A percentile compares a stretch with the other conserved stretches of the same genome.
Conservation (phyloP, 2,888 invertebrate genomes). For the Apodemia zela region DNA sequence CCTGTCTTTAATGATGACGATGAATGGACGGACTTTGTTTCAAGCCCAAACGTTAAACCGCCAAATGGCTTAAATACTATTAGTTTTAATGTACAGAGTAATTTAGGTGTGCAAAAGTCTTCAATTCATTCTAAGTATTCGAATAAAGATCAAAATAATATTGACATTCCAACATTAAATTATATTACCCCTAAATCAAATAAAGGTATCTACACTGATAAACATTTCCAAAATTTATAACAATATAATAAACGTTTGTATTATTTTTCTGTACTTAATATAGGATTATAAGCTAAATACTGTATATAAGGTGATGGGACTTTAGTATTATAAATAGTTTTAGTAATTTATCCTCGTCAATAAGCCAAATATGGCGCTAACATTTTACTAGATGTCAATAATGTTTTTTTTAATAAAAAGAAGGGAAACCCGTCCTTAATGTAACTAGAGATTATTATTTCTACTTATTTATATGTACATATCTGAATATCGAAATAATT, state of each 20-base stretch:
- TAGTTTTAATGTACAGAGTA: conserved; percentile 70
- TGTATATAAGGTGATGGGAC: conserved; percentile 60
- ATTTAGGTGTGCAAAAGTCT: conserved; percentile 58
- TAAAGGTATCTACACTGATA: conserved; percentile 57
- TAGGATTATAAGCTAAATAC: conserved; percentile 38
- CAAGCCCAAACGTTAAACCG: conserved; percentile 63
- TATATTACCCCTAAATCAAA: conserved; percentile 71
- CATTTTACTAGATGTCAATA: conserved; percentile 15
- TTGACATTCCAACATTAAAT: conserved; percentile 67
- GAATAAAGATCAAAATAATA: conserved; percentile 45
- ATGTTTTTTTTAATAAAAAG: conserved; percentile 9
- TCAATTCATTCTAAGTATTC: conserved; percentile 44
- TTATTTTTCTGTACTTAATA: conserved; percentile 59
- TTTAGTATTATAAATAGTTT: conserved; percentile 31
- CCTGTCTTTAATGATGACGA: conserved; percentile 59
- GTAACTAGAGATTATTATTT: conserved; percentile 19
- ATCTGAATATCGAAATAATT: conserved; percentile 18
- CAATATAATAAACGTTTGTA: conserved; percentile 44
- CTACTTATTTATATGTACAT: conserved; percentile 24
- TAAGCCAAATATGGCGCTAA: conserved; percentile 9
- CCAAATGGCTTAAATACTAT: conserved; percentile 71
- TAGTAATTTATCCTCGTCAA: conserved; percentile 6
- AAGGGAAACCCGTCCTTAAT: conserved; percentile 19
- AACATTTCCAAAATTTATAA: conserved; percentile 79
- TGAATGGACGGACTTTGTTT: conserved; percentile 76